Evolutionary conservation across 2,113 vertebrate species (phyloP), one percentile per base, ranked within the genome.

Genomic region (Oophaga pumilio): DNA sequence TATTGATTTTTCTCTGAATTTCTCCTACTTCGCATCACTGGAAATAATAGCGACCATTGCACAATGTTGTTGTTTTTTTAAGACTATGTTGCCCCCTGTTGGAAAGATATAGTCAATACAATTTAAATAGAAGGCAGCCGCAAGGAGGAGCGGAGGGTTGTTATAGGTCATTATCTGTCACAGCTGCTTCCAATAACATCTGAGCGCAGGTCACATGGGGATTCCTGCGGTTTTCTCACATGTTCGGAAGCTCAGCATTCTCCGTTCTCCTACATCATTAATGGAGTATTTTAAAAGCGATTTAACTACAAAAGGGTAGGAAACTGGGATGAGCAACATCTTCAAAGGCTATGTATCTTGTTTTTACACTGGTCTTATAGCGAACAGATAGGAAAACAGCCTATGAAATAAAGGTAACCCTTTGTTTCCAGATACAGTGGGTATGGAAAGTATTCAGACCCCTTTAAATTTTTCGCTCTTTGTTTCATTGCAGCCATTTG

Each of bases 141-240:
- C 33, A 10, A 43, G 18, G 1, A 62, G 78, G 78, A 80, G 10
- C 13, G 20, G 60, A n/a, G 14, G 76, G 76, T 66, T 15, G 26
- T n/a, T 82, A 56, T 68, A 88, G 84, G 87, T 89, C 89, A 82
- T 90, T 66, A 64, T 64, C 87, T 89, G 73, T 52, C 66, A 60
- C 95, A 95, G 95, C 93, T 95, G 95, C 93, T 93, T 93, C 91
- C 90, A 91, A 92, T 95, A 90, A 95, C 88, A 88, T 9, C 89
- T 66, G 84, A 84, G 90, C 62, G 85, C 92, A 83, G 52, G 90
- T 92, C 93, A 92, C 91, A 89, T 90, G 94, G 93, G 93, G 92
- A 92, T 93, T 91, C 90, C 82, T 91, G 93, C 69, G 89, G 93
- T 91, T 86, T 88, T 88, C 89, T 90, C 89, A 85, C 88, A 56